These are phyloP conservation scores for Eupsilia transversa DNA, from an alignment of 2,888 invertebrate species.

Conservation along the genomic window DNA sequence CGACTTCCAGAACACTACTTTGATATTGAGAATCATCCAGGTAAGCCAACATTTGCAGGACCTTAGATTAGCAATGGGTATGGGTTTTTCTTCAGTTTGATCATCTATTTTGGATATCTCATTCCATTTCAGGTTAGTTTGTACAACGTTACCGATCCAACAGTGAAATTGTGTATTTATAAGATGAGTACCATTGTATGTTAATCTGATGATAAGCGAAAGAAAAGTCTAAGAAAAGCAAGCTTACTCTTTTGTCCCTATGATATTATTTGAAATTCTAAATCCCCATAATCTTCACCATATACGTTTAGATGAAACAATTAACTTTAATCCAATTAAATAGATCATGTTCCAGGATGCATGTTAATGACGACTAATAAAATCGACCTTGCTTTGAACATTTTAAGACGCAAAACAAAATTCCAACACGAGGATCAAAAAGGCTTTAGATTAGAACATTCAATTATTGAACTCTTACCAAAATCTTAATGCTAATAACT, in stretches of 20 bases:
- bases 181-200: background rate
- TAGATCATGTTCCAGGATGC: background rate
- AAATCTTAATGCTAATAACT: background rate
- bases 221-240: background rate
- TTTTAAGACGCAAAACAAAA: background rate
- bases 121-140: background rate
- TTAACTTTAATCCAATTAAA: background rate
- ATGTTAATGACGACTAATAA: too few species aligned
- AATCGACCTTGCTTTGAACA: background rate
- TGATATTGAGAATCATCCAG: constrained; percentile 97
- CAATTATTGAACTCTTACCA: background rate
- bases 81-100: background rate
- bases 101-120: background rate
- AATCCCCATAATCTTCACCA: background rate
- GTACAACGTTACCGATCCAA: background rate
- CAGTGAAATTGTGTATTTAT: background rate
- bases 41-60: constrained; percentile 86
- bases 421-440: background rate
- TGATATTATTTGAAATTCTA: background rate
- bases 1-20: constrained; percentile 97
- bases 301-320: background rate
- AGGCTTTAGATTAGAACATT: background rate
- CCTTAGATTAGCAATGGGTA: background rate
- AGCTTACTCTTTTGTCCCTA: background rate
- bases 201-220: background rate